These are phyloP conservation scores for Psittacula echo DNA, from an alignment of 2,797 vertebrate genomes.

Conservation along the genomic window DNA sequence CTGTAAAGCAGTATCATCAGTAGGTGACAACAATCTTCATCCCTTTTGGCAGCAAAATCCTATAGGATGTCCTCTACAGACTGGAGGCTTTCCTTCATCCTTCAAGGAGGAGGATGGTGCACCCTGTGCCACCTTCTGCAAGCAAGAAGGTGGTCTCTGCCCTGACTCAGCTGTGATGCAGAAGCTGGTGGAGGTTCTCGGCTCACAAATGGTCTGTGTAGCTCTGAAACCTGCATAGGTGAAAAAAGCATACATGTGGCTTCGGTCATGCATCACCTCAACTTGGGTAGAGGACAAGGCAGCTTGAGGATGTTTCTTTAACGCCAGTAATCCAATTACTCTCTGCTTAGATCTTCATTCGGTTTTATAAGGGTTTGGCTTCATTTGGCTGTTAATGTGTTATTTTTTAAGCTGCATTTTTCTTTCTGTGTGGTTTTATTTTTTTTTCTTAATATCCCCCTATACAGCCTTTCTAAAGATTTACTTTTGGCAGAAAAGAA, in stretches of 20 bases:
- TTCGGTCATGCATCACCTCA: rapidly evolving
- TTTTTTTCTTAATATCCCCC: not conserved
- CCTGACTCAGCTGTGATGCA: not conserved
- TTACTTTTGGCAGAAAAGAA: not conserved
- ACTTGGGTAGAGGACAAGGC: not conserved
- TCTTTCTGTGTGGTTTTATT: not conserved
- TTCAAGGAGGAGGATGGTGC: not conserved
- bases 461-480: not conserved
- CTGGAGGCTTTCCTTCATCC: not conserved
- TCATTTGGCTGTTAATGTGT: not conserved
- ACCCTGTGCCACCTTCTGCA: not conserved
- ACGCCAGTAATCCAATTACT: not conserved
- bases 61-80: not conserved
- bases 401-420: not conserved
- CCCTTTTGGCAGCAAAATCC: not conserved
- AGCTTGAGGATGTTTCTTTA: not conserved
- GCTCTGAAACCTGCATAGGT: not conserved
- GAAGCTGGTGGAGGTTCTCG: not conserved
- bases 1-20: not conserved
- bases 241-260: not conserved
- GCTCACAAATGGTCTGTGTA: not conserved
- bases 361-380: not conserved
- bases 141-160: not conserved
- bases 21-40: not conserved
- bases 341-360: not conserved